Percentiles rank a stretch among this genome's conserved stretches.
These are phyloP conservation scores for Oophaga sylvatica DNA, from an alignment of 2,797 vertebrate genomes.

Conservation along the genomic window DNA sequence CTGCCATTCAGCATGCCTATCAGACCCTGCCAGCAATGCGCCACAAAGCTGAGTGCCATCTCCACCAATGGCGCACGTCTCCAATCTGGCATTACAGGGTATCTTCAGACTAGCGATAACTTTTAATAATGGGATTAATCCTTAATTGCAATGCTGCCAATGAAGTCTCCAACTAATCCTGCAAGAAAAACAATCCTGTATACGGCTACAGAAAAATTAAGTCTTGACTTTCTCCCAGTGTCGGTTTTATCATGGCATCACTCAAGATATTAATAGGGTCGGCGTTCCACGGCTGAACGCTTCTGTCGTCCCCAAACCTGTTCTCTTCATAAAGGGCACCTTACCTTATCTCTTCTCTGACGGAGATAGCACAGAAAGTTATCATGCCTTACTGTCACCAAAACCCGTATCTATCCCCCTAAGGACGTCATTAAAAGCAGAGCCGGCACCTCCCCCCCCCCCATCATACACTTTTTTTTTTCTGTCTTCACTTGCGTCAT, in stretches of 20 bases:
- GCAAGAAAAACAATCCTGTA: no score
- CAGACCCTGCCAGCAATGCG: no score
- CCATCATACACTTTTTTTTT: constrained; percentile 4
- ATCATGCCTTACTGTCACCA: background rate
- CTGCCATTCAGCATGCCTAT: no score
- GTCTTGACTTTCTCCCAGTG: background rate
- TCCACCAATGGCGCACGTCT: no score
- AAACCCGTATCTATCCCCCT: background rate
- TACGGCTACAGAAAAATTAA: no score
- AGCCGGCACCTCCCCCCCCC: background rate
- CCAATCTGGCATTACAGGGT: no score
- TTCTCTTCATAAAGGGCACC: constrained; percentile 19
- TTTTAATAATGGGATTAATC: no score
- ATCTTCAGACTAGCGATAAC: no score
- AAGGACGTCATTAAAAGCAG: constrained; percentile 41
- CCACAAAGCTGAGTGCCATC: no score
- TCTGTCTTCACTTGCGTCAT: constrained; percentile 41
- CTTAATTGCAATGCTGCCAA: no score
- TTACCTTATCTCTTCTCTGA: constrained; percentile 4
- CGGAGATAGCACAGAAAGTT: constrained; percentile 3
- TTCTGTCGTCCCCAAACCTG: background rate
- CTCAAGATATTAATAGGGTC: background rate
- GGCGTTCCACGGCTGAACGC: background rate
- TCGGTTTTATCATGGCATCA: background rate
- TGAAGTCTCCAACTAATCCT: no score